phyloP scores from a whole-genome alignment of 2,113 vertebrate species.

The Neomonachus schauinslandi region DNA sequence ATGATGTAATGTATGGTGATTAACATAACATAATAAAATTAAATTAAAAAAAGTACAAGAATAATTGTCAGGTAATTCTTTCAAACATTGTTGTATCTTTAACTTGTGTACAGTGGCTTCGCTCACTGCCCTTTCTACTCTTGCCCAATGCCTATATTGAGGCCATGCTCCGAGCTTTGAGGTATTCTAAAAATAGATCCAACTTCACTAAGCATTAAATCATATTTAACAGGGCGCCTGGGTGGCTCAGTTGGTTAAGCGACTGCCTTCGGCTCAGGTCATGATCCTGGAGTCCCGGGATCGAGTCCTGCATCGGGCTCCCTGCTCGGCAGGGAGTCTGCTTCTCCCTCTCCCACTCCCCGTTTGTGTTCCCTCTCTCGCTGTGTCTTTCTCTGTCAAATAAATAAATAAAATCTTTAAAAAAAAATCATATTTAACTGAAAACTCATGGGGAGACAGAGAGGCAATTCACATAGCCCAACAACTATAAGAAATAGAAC shows the following conservation, averaged over 20 bases:
- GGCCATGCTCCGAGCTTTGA: background rate
- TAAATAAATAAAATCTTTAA: no score
- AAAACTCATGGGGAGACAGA: background rate
- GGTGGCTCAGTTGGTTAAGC: no score
- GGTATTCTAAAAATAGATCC: background rate
- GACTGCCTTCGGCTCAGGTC: no score
- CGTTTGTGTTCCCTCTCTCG: no score
- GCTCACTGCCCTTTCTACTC: background rate
- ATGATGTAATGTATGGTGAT: no score
- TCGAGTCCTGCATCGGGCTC: no score
- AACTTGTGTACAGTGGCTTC: background rate
- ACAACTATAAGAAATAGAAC: background rate
- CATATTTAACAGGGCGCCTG: background rate
- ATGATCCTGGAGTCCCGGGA: no score
- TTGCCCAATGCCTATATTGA: background rate
- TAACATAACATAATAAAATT: no score
- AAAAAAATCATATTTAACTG: background rate
- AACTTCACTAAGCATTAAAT: background rate
- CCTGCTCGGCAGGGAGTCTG: no score
- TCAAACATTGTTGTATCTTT: background rate
- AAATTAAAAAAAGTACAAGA: background rate
- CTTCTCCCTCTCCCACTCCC: no score
- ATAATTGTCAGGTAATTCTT: background rate
- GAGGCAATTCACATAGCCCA: background rate
- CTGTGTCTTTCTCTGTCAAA: no score